A percentile compares a stretch with the other conserved stretches of the same genome.
phyloP scores from a whole-genome alignment of 1,140 invertebrate genomes.

The Lepidurus packardi region DNA sequence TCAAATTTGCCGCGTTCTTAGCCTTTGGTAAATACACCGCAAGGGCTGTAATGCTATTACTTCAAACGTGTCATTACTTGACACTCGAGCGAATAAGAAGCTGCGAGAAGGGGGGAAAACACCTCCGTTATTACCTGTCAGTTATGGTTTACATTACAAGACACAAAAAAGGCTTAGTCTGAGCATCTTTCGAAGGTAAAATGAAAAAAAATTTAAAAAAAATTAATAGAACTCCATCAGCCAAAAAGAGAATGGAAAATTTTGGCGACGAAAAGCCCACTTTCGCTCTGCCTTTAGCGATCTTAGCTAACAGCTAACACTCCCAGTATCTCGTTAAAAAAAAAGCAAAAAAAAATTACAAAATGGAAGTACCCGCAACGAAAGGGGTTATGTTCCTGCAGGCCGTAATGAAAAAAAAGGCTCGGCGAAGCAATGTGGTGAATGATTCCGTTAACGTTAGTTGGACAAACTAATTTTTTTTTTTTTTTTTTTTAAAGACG shows the following conservation, averaged over 20 bases:
- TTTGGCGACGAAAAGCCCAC: neutral
- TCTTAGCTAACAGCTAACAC: neutral
- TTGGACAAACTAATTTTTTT: too few species aligned
- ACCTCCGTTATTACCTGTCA: neutral
- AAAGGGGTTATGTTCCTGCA: neutral
- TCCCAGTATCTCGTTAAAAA: neutral
- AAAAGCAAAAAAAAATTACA: too few species aligned
- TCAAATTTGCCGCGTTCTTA: too few species aligned
- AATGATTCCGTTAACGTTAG: neutral
- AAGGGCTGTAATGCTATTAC: neutral
- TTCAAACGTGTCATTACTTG: neutral
- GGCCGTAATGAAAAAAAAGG: neutral
- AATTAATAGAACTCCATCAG: too few species aligned
- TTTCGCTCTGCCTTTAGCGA: neutral
- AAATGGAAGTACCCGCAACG: neutral
- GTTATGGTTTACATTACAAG: neutral
- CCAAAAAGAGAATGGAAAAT: neutral
- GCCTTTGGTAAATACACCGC: too few species aligned
- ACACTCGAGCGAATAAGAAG: constrained; percentile 2
- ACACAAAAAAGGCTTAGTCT: neutral
- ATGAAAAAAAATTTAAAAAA: neutral
- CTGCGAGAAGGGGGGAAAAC: neutral
- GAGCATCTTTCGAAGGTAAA: neutral
- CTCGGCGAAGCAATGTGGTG: neutral
- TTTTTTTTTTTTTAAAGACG: too few species aligned